Evolutionary conservation across 2,797 vertebrate species (phyloP).

Genomic region (Neosilurus hyrtlii): DNA sequence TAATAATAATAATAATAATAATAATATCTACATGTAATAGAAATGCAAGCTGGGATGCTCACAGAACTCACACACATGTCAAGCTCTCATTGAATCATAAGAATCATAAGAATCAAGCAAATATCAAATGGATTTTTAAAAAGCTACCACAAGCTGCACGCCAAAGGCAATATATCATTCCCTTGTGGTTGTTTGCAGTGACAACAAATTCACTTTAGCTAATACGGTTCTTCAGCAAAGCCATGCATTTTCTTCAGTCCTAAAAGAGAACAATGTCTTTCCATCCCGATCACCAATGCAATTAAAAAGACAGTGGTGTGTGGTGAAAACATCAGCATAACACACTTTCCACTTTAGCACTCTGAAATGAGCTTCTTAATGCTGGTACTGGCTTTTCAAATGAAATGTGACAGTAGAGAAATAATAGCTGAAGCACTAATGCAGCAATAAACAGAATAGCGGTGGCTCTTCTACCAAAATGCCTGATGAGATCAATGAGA

Average conservation of each 20-base stretch:
- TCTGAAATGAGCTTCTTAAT: conserved; percentile 33
- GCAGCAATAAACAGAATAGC: not conserved
- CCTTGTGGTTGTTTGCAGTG: conserved; percentile 24
- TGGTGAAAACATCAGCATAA: conserved; percentile 18
- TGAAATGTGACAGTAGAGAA: conserved; percentile 44
- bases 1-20: not conserved
- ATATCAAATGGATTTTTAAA: conserved; percentile 34
- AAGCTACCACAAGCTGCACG: conserved; percentile 34
- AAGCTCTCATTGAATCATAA: conserved; percentile 46
- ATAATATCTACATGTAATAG: conserved; percentile 16
- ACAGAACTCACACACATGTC: conserved; percentile 44
- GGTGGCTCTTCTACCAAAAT: conserved; percentile 15
- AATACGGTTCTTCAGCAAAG: conserved; percentile 28
- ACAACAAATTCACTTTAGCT: conserved; percentile 37
- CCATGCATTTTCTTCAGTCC: conserved; percentile 31
- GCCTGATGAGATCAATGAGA: conserved; percentile 24
- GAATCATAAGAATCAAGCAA: conserved; percentile 43
- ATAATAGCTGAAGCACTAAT: conserved; percentile 33
- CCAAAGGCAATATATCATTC: conserved; percentile 33
- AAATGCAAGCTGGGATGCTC: conserved; percentile 20
- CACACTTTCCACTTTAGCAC: conserved; percentile 19
- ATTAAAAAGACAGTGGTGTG: conserved; percentile 23
- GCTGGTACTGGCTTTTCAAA: conserved; percentile 26
- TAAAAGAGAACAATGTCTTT: conserved; percentile 22
- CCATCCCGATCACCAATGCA: not conserved